Percentiles rank a stretch among this genome's conserved stretches.
phyloP scores from a whole-genome alignment of 1,140 invertebrate species.

The Meloidogyne hapla region DNA sequence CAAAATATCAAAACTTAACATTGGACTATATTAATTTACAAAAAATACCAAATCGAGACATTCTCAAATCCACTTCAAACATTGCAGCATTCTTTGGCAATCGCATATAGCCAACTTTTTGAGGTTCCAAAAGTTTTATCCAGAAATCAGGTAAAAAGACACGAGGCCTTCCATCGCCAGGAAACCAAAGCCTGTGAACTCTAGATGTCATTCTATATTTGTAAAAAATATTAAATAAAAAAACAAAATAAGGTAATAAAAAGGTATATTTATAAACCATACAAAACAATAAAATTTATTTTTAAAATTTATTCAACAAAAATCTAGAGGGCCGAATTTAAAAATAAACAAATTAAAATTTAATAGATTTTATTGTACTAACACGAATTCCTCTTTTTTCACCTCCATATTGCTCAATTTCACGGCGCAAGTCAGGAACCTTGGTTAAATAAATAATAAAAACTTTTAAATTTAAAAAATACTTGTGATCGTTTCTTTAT shows the following conservation, averaged over 20 bases:
- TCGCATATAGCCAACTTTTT: slow-evolving; percentile 41
- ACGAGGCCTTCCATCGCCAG: slow-evolving; percentile 57
- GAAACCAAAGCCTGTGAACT: slow-evolving; percentile 30
- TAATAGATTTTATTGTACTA: slow-evolving; percentile 32
- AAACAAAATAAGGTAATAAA: not conserved
- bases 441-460: not conserved
- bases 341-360: slow-evolving; percentile 22
- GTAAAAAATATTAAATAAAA: slow-evolving; percentile 1
- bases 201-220: slow-evolving; percentile 15
- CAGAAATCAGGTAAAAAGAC: slow-evolving; percentile 63
- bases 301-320: slow-evolving; percentile 2
- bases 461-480: slow-evolving; percentile 7
- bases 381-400: slow-evolving; percentile 44
- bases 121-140: slow-evolving; percentile 55
- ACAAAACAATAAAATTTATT: not conserved
- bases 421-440: slow-evolving; percentile 38
- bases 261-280: not conserved
- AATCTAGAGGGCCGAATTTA: too few species aligned
- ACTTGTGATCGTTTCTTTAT: slow-evolving; percentile 41
- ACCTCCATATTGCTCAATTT: slow-evolving; percentile 39
- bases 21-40: too few species aligned
- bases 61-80: slow-evolving; percentile 45
- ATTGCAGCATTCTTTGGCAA: slow-evolving; percentile 58
- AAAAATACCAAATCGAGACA: slow-evolving; percentile 13
- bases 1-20: too few species aligned